These are phyloP conservation scores for Rostratula benghalensis DNA, from an alignment of 2,113 vertebrate species.

Conservation along the genomic window DNA sequence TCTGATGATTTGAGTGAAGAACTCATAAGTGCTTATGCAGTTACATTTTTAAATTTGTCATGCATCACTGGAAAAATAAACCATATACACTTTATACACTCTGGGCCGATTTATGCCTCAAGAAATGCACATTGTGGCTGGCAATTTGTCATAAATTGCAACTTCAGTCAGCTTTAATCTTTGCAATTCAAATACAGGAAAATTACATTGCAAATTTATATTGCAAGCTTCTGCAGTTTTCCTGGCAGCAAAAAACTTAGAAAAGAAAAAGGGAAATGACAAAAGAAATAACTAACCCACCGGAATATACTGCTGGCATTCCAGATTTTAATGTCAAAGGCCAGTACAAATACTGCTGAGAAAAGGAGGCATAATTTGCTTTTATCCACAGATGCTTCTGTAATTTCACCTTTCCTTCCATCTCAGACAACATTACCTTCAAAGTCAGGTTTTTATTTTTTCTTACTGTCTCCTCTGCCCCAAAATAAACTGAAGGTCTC, in stretches of 20 bases:
- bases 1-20: not conserved
- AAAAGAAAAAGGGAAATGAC: not conserved
- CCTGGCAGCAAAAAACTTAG: not conserved
- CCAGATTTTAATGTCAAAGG: not conserved
- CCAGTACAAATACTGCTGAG: not conserved
- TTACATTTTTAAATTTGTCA: slow-evolving; percentile 4
- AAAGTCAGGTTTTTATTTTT: not conserved
- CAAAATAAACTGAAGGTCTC: not conserved
- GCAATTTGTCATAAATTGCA: not conserved
- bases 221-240: not conserved
- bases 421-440: not conserved
- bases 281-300: not conserved
- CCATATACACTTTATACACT: not conserved
- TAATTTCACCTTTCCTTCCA: not conserved
- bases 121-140: not conserved
- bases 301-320: not conserved
- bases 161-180: not conserved
- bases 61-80: slow-evolving; percentile 18
- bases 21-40: not conserved
- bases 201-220: not conserved
- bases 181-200: not conserved
- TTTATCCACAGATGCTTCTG: not conserved
- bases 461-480: not conserved
- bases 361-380: not conserved
- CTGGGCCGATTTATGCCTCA: not conserved